phyloP scores from a whole-genome alignment of 2,888 invertebrate genomes.

The Ornithoptera priamus region DNA sequence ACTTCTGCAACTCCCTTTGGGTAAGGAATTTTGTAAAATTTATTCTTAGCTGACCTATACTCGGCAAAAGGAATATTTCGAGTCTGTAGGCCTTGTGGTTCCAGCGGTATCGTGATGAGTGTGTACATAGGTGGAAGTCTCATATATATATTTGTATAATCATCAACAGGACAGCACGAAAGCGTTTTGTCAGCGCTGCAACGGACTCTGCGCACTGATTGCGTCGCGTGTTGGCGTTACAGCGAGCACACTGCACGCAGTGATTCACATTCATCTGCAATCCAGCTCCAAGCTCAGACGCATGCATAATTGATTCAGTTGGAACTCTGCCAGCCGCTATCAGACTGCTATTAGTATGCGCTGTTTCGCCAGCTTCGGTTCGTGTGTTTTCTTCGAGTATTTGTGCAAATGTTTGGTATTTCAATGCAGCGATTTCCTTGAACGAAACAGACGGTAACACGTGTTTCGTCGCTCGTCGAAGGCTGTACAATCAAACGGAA shows the following conservation, averaged over 20 bases:
- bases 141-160: no score
- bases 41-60: no score
- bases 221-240: background rate
- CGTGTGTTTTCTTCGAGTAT: slow-evolving; percentile 12
- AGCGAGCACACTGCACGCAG: background rate
- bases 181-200: no score
- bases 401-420: slow-evolving; percentile 2
- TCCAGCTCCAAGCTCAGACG: slow-evolving; percentile 7
- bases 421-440: slow-evolving; percentile 3
- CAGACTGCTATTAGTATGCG: slow-evolving; percentile 13
- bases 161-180: no score
- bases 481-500: background rate
- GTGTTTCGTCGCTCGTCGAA: background rate
- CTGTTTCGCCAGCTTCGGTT: background rate
- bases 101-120: no score
- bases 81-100: no score
- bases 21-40: no score
- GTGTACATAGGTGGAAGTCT: no score
- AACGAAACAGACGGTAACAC: background rate
- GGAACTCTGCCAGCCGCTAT: slow-evolving; percentile 15
- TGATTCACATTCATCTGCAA: slow-evolving; percentile 11
- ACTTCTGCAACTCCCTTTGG: no score
- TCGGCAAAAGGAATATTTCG: no score
- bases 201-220: background rate
- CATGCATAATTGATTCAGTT: slow-evolving; percentile 18